Evolutionary conservation across 2,113 vertebrate species (phyloP), one percentile per base, ranked within the genome.

Genomic region (Ceratotherium simum): DNA sequence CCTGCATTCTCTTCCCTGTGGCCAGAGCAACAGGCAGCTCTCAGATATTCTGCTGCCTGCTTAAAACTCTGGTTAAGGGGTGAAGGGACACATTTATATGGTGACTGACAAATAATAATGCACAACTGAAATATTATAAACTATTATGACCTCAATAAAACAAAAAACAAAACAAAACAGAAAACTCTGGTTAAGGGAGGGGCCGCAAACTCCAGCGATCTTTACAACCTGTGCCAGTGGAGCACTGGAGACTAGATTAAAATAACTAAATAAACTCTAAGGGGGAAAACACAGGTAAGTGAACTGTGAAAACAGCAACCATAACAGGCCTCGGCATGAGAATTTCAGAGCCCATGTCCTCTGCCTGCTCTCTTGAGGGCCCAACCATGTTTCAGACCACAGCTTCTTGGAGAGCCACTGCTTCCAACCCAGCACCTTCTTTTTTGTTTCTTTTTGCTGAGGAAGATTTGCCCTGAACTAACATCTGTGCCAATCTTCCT

Each of bases 351-450:
- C 27, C 20, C 25, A 18, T 0, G 10, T 4, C 23, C 54, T 5
- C 56, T 83, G 14, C 42, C 10, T 8, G 5, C 12, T 8, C 27
- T 0, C 2, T 23, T 2, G 60, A 0, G 0, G 1, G 0, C 36
- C 18, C 8, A 17, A 5, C 67, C 29, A 8, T 21, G 1, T 2
- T 12, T 33, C 48, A 16, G 17, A 29, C 6, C 18, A 0, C 31
- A 36, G 36, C 17, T 36, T n/a, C 33, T 23, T 23, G 3, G 46
- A 29, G 27, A 58, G 58, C 33, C 23, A 13, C 46, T 5, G 12
- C n/a, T 23, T 58, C 18, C n/a, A 14, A 0, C 31, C 65, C 13
- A 4, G 56, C n/a, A 2, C 9, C 46, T 16, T 36, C 48, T 7
- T 14, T 48, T 11, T 12, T 42, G 42, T 42, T 42, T 42, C 42